Conservation (phyloP, 2,113 vertebrate genomes). For the Coryphaenoides rupestris region DNA sequence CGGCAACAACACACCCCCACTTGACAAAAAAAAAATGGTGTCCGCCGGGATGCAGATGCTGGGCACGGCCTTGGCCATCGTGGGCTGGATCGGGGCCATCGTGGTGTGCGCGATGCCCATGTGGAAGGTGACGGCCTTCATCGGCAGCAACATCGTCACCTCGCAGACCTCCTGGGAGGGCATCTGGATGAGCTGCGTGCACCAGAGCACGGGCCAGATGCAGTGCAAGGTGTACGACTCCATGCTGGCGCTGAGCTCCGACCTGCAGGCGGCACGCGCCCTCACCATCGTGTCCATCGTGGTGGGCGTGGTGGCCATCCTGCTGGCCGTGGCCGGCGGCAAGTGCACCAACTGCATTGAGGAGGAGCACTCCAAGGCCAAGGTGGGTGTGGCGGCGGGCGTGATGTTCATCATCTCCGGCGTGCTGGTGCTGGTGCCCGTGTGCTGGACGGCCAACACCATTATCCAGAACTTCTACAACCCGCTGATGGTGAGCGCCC, state of each 20-base stretch:
- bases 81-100: constrained; percentile 74
- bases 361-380: constrained; percentile 54
- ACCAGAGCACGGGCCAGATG: constrained; percentile 80
- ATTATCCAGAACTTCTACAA: constrained; percentile 74
- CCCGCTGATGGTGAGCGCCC: constrained; percentile 42
- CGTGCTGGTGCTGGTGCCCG: constrained; percentile 65
- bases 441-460: constrained; percentile 71
- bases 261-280: constrained; percentile 75
- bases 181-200: constrained; percentile 76
- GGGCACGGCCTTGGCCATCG: constrained; percentile 60
- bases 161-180: constrained; percentile 70
- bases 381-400: constrained; percentile 64
- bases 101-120: constrained; percentile 69
- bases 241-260: constrained; percentile 69
- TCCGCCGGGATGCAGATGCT: constrained; percentile 73
- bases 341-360: constrained; percentile 76
- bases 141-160: constrained; percentile 73
- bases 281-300: constrained; percentile 66
- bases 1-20: background rate
- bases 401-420: constrained; percentile 66
- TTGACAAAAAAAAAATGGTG: no score
- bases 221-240: constrained; percentile 81
- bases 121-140: constrained; percentile 75
- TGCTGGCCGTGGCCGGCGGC: constrained; percentile 70
- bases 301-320: constrained; percentile 67